Percentiles rank a stretch among this genome's conserved stretches.
phyloP scores from a whole-genome alignment of 2,888 invertebrate species.

The Spisula solida region DNA sequence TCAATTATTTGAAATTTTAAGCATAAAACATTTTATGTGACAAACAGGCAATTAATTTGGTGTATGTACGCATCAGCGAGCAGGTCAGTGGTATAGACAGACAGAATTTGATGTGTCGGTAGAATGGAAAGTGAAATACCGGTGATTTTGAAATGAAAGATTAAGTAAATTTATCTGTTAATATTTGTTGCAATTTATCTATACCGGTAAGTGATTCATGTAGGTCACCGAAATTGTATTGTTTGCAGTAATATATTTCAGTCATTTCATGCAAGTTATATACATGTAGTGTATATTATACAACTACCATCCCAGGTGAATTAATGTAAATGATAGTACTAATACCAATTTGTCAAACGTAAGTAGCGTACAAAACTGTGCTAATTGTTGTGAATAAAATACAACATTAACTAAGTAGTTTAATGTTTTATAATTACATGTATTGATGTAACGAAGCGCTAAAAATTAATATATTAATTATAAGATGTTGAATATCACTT shows the following conservation, averaged over 20 bases:
- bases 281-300: no score
- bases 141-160: constrained; percentile 9
- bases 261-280: background rate
- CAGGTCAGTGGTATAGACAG: constrained; percentile 31
- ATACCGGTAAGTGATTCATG: constrained; percentile 26
- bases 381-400: background rate
- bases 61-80: constrained; percentile 43
- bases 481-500: background rate
- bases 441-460: background rate
- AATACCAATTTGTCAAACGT: background rate
- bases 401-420: background rate
- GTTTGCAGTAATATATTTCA: background rate
- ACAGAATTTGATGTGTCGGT: constrained; percentile 46
- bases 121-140: constrained; percentile 42
- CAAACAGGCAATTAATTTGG: constrained; percentile 50
- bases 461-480: background rate
- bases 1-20: constrained; percentile 45
- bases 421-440: background rate
- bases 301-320: background rate
- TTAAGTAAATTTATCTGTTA: constrained; percentile 49
- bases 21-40: constrained; percentile 49
- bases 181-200: background rate
- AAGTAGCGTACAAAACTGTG: background rate
- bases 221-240: constrained; percentile 41
- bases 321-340: constrained; percentile 1